Base-by-base conservation (phyloP, 2,797 vertebrate genomes). In the Scleropages formosus region DNA sequence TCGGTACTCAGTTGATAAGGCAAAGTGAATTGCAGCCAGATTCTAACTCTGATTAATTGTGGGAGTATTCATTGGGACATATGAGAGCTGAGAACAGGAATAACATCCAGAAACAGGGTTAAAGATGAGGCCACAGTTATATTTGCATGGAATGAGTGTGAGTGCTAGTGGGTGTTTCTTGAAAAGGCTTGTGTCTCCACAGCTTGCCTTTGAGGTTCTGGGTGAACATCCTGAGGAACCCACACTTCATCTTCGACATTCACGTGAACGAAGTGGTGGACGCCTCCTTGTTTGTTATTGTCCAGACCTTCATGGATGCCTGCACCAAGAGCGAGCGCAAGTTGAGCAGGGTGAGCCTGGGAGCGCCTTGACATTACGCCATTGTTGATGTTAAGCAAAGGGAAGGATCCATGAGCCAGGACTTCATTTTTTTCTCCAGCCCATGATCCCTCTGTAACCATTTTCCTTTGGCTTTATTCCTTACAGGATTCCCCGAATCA, bases 281-380 rank as follows among this genome's bases (percentile, higher is more conserved):
- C 60, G 96, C 97, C 71, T 98, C 96, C 44, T 91, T 99, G 86
- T 98, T 97, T 0, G 97, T 99, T 87, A 97, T 99, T n/a, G 97
- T 97, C 51, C 97, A 99, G 93, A 99, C 96, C 81, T 98, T 99
- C 91, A 99, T 99, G 97, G 97, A 99, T 53, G 97, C 97, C 84
- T 99, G 97, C 90, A 98, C 97, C 66, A 96, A 98, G 91, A 97
- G 94, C 3, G 97, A 99, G 87, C 96, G 98, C 93, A 99, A 99
- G 88, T 94, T 99, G 88, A 98, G 96, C 91, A 93, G 97, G 80
- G 97, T 99, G 87, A 93, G 96, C 53, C 56, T 31, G 8, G 26
- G 8, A 18, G 12, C 39, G 56, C 8, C 20, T 8, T 27, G 24
- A 46, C 18, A 26, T 73, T 39, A 15, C 46, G 24, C 24, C 15